Base-by-base conservation (phyloP, 2,888 invertebrate genomes). In the Anagyrus pseudococci region DNA sequence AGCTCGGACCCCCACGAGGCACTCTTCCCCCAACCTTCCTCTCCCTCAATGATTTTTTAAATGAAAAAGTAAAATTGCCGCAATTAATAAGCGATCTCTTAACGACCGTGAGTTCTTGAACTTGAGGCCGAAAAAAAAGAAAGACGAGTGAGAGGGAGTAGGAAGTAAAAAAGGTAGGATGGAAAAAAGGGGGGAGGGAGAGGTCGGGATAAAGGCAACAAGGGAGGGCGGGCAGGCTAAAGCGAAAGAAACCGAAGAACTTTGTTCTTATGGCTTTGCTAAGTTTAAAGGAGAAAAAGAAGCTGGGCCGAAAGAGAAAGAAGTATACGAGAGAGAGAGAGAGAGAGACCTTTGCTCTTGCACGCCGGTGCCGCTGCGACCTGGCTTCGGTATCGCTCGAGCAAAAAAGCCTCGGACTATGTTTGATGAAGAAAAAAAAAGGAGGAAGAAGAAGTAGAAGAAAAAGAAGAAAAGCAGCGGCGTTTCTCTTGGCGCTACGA, bases 241-340 rank as follows among this genome's bases (percentile, higher is more conserved):
- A 61, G 61, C 57, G 53, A 40, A 62, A 60, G 61, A 58, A 66
- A 62, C 62, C 52, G 46, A 46, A 54, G 46, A 66, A 66, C 66
- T 66, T 66, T 66, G 59, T 66, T 66, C 66, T 66, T 62, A 66
- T 62, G 66, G 66, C 66, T 62, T 62, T 61, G 41, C 52, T 56
- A 59, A 62, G 50, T 62, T 66, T 66, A 46, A 20, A 40, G n/a
- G 6, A 55, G 50, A 58, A 62, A 52, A 41, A 43, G 40, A 49
- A 22, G 23, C 19, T 46, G 13, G 25, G 43, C 23, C 22, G 26
- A 15, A 8, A 33, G 2, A 25, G n/a, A 8, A 33, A 49, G 33
- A 43, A 10, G 17, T 15, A 20, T 33, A 17, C 2, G 22, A 19
- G 48, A 49, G 23, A 44, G 52, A 52, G 17, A 41, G 19, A 4